A percentile compares a stretch with the other conserved stretches of the same genome.
Evolutionary conservation across 1,140 invertebrate species (phyloP).

Genomic region (Eumaeus atala): DNA sequence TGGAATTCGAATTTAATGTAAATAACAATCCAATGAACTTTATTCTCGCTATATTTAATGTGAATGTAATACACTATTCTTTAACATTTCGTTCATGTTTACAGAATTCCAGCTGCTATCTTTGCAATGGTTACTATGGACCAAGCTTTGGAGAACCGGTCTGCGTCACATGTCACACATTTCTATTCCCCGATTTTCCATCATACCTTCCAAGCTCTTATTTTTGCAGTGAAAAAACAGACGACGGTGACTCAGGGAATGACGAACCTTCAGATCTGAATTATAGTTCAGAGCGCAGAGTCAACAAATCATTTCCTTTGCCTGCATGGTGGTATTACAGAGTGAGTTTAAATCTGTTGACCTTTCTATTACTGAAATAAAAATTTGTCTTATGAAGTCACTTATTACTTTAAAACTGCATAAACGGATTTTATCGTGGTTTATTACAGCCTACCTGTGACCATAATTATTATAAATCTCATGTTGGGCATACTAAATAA

Average conservation of each 20-base stretch:
- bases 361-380: neutral
- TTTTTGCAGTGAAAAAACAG: constrained; percentile 82
- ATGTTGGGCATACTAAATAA: too few species aligned
- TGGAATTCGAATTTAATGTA: constrained; percentile 62
- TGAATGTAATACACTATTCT: neutral
- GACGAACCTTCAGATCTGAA: constrained; percentile 90
- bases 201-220: constrained; percentile 76
- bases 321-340: constrained; percentile 57
- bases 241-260: constrained; percentile 94
- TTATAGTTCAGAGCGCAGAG: constrained; percentile 63
- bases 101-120: constrained; percentile 81
- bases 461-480: too few species aligned
- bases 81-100: constrained; percentile 36
- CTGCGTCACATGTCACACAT: constrained; percentile 94
- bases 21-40: constrained; percentile 16
- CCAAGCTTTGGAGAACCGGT: constrained; percentile 92
- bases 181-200: constrained; percentile 89
- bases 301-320: constrained; percentile 47
- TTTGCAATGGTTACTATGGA: constrained; percentile 94
- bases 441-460: too few species aligned
- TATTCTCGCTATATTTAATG: neutral
- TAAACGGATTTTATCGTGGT: too few species aligned
- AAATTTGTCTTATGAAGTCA: too few species aligned
- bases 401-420: too few species aligned
- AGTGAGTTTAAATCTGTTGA: constrained; percentile 30